A percentile compares a stretch with the other conserved stretches of the same genome.
Evolutionary conservation across 2,888 invertebrate genomes (phyloP).

Genomic region (Cantharis rufa): DNA sequence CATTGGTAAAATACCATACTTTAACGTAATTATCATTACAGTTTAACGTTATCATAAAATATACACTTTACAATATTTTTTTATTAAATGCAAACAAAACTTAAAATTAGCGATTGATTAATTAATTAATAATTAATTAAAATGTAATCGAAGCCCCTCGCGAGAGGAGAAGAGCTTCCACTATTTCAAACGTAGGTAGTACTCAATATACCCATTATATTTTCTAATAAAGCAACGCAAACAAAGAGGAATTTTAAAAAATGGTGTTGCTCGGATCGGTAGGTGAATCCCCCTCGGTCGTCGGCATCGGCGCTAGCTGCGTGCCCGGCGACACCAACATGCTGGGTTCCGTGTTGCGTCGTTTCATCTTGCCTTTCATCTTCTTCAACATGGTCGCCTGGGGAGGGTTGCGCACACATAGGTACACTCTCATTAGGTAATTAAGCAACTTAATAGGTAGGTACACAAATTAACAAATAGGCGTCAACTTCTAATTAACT

Average conservation of each 20-base stretch:
- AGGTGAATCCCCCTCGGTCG: conserved; percentile 57
- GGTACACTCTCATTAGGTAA: conserved; percentile 24
- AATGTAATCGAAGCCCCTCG: conserved; percentile 18
- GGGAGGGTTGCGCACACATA: conserved; percentile 55
- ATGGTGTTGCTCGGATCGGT: conserved; percentile 55
- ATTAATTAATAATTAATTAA: not conserved
- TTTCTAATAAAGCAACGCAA: conserved; percentile 9
- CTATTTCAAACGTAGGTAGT: conserved; percentile 14
- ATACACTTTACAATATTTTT: conserved; percentile 45
- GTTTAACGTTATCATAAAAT: conserved; percentile 52
- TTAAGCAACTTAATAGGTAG: conserved; percentile 16
- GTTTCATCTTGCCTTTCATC: conserved; percentile 94
- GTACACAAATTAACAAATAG: conserved; percentile 15
- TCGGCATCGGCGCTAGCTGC: conserved; percentile 56
- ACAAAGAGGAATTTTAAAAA: conserved; percentile 44
- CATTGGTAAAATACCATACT: conserved; percentile 64
- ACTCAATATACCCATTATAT: not conserved
- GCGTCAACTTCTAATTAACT: not conserved
- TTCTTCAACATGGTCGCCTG: conserved; percentile 99
- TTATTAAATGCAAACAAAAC: conserved; percentile 46
- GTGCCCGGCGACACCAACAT: conserved; percentile 64
- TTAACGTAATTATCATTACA: conserved; percentile 63
- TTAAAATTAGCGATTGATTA: conserved; percentile 18
- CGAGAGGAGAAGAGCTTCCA: conserved; percentile 11
- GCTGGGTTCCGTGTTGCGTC: conserved; percentile 89